Percentiles rank a stretch among this genome's conserved stretches.
phyloP scores from a whole-genome alignment of 2,113 vertebrate species.

The Isurus oxyrinchus region DNA sequence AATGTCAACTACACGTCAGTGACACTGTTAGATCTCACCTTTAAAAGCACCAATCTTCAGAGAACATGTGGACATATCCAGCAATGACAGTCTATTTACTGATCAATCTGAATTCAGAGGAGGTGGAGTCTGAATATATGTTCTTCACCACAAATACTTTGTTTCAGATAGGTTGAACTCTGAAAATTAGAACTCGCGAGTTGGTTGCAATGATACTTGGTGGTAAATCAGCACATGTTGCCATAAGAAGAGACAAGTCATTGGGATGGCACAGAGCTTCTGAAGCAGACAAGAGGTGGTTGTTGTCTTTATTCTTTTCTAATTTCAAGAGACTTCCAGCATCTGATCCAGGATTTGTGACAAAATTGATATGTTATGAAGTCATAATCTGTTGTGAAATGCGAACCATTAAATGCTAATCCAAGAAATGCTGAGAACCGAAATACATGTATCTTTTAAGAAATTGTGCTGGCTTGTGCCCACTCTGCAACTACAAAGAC shows the following conservation, averaged over 20 bases:
- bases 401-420: background rate
- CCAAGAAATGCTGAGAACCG: background rate
- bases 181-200: background rate
- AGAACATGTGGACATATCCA: slow-evolving; percentile 6
- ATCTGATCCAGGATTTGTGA: background rate
- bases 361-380: background rate
- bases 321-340: background rate
- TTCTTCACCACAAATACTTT: slow-evolving; percentile 18
- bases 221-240: background rate
- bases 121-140: background rate
- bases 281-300: background rate
- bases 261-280: background rate
- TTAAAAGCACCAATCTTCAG: slow-evolving; percentile 14
- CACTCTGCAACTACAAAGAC: background rate
- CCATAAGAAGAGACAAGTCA: background rate
- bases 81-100: slow-evolving; percentile 24
- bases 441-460: background rate
- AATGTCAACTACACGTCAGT: slow-evolving; percentile 6
- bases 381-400: background rate
- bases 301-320: background rate
- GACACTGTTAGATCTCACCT: background rate
- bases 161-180: slow-evolving; percentile 16
- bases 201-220: background rate
- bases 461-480: background rate
- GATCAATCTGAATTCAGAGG: slow-evolving; percentile 7